Conservation (phyloP, 2,888 invertebrate genomes). For the Tetropium fuscum region DNA sequence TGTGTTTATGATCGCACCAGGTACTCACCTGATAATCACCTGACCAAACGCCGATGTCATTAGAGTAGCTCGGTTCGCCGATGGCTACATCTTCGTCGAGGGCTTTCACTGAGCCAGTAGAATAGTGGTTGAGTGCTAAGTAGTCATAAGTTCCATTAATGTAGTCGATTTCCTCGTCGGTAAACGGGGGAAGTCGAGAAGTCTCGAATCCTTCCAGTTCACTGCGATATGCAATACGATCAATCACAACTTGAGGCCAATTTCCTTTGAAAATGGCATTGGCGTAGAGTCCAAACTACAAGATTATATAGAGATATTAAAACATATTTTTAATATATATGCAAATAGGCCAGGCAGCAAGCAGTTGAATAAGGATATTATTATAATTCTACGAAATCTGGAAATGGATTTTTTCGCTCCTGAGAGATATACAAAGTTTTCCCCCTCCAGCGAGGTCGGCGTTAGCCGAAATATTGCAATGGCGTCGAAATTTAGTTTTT, state of each 20-base stretch:
- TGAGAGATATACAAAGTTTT: too few species aligned
- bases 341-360: too few species aligned
- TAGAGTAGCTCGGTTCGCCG: slow-evolving; percentile 28
- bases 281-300: slow-evolving; percentile 48
- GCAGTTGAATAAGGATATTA: too few species aligned
- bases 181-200: slow-evolving; percentile 75
- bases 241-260: slow-evolving; percentile 76
- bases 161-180: slow-evolving; percentile 70
- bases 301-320: too few species aligned
- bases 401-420: too few species aligned
- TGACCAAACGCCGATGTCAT: slow-evolving; percentile 61
- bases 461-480: too few species aligned
- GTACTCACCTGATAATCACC: too few species aligned
- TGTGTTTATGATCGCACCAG: too few species aligned
- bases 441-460: too few species aligned
- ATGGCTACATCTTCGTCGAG: slow-evolving; percentile 24
- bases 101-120: slow-evolving; percentile 68
- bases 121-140: slow-evolving; percentile 82
- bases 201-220: slow-evolving; percentile 70
- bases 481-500: too few species aligned
- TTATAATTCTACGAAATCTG: too few species aligned
- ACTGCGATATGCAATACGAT: slow-evolving; percentile 71
- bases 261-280: slow-evolving; percentile 77
- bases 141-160: slow-evolving; percentile 77
- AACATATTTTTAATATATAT: too few species aligned